Percentiles rank a stretch among this genome's conserved stretches.
Evolutionary conservation across 2,888 invertebrate species (phyloP).

Genomic region (Acleris emargana): DNA sequence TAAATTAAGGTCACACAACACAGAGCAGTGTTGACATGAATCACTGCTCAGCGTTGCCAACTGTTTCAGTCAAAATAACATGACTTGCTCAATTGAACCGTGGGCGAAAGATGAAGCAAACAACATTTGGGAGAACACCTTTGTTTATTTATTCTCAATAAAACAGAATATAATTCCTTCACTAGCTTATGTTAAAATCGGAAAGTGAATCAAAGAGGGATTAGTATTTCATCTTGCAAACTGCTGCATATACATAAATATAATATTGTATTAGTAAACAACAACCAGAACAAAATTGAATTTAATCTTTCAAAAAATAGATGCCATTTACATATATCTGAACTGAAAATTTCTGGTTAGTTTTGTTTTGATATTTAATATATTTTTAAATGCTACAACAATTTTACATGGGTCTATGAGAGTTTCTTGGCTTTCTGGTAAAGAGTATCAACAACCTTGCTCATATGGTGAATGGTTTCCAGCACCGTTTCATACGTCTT

Average conservation of each 20-base stretch:
- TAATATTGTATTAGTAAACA: constrained; percentile 47
- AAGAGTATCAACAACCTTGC: constrained; percentile 99
- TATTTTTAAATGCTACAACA: constrained; percentile 77
- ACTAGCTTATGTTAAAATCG: constrained; percentile 77
- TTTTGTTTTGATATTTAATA: constrained; percentile 74
- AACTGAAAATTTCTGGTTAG: constrained; percentile 76
- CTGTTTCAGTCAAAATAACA: constrained; percentile 57
- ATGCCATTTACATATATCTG: constrained; percentile 65
- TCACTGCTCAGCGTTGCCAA: constrained; percentile 53
- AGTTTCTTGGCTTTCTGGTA: constrained; percentile 99
- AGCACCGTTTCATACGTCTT: constrained; percentile 98
- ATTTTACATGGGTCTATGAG: constrained; percentile 86
- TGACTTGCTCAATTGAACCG: constrained; percentile 65
- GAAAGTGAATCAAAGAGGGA: constrained; percentile 56
- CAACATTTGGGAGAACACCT: constrained; percentile 69
- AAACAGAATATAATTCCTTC: constrained; percentile 80
- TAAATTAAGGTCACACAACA: constrained; percentile 26
- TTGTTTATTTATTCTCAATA: constrained; percentile 75
- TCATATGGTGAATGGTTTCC: constrained; percentile 99
- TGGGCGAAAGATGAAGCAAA: constrained; percentile 62
- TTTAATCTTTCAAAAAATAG: constrained; percentile 73
- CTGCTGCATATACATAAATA: constrained; percentile 52
- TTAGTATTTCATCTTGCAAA: constrained; percentile 64
- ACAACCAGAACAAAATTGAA: constrained; percentile 41
- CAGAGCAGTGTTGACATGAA: constrained; percentile 22